Evolutionary conservation across 2,113 vertebrate species (phyloP).

Genomic region (Pyrgilauda ruficollis): DNA sequence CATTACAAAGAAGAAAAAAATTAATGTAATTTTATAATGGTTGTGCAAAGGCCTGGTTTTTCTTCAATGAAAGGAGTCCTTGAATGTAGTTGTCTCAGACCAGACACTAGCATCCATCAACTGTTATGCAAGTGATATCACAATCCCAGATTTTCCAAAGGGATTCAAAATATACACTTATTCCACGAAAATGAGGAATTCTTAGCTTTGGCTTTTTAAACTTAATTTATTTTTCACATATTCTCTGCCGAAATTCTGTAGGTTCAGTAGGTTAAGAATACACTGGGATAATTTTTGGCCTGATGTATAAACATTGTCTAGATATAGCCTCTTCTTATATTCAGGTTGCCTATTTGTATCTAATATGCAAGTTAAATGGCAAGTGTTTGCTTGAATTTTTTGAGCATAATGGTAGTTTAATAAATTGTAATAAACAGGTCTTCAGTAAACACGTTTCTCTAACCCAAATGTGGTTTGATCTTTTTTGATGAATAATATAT

Average conservation of each 20-base stretch:
- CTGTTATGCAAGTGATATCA: background rate
- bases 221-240: background rate
- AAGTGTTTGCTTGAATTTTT: background rate
- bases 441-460: background rate
- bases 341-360: background rate
- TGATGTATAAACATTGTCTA: background rate
- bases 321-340: background rate
- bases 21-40: background rate
- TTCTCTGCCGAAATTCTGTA: background rate
- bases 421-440: background rate
- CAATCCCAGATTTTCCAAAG: background rate
- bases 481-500: background rate
- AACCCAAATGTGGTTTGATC: background rate
- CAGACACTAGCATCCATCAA: background rate
- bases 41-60: background rate
- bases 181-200: background rate
- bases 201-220: background rate
- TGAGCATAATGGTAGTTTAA: background rate
- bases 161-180: background rate
- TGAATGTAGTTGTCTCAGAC: background rate
- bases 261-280: background rate
- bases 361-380: background rate
- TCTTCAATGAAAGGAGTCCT: background rate
- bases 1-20: background rate
- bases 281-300: background rate